These are phyloP conservation scores for Petrolisthes manimaculis DNA, from an alignment of 2,888 invertebrate genomes.

Conservation along the genomic window DNA sequence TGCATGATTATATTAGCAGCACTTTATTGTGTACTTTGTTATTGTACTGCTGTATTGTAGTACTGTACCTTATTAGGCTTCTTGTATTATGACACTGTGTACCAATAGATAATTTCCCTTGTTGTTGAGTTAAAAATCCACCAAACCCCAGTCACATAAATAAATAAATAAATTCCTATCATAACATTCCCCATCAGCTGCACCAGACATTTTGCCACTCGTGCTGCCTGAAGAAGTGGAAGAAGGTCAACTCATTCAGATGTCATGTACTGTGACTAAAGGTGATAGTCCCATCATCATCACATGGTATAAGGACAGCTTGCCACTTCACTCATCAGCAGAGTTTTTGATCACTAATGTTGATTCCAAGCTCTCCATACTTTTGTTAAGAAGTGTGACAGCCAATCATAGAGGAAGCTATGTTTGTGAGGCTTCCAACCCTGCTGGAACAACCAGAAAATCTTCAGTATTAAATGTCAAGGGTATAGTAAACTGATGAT, in stretches of 20 bases:
- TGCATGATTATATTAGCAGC: no score
- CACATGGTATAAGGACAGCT: conserved; percentile 55
- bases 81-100: not conserved
- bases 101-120: not conserved
- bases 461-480: conserved; percentile 55
- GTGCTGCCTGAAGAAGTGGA: conserved; percentile 80
- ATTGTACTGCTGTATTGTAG: not conserved
- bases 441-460: conserved; percentile 47
- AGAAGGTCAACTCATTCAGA: conserved; percentile 60
- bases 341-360: conserved; percentile 55
- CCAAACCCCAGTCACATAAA: not conserved
- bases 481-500: conserved; percentile 33
- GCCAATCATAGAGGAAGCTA: conserved; percentile 57
- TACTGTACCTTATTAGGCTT: not conserved
- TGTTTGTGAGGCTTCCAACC: conserved; percentile 54
- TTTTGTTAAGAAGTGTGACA: conserved; percentile 55
- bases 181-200: conserved; percentile 50
- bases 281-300: conserved; percentile 56
- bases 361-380: conserved; percentile 55
- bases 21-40: not conserved
- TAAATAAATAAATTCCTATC: not conserved
- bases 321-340: conserved; percentile 42
- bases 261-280: conserved; percentile 59
- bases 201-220: conserved; percentile 80
- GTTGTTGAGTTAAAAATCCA: not conserved